Base-by-base conservation (phyloP, 2,888 invertebrate genomes). In the Campoplex nolae region DNA sequence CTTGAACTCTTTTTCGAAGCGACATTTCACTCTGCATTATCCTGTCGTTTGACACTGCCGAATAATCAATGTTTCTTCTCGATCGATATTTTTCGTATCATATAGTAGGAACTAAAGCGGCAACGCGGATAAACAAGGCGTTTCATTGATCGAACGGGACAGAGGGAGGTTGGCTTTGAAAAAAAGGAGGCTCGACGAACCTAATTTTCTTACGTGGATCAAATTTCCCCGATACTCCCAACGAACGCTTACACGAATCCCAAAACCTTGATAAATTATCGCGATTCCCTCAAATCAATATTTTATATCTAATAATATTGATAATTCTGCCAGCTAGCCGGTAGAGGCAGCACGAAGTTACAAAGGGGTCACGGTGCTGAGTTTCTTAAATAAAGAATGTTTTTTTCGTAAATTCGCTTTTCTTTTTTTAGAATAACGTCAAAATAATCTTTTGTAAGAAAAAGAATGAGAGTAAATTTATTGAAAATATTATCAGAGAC, bases 291-390 rank as follows among this genome's bases (percentile, higher is more conserved):
- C 88, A 75, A 82, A 85, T 85, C n/a, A n/a, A 42, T 78, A 75
- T 13, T 42, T 65, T 45, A n/a, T 35, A 38, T 78, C 32, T 76
- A 83, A 84, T 88, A 81, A 87, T 88, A 87, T 85, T 77, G 76
- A 86, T 90, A 87, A 89, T 88, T 88, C 86, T 86, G 87, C 87
- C 88, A 89, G 58, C 88, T 89, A 85, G 71, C 86, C 87, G 83
- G 83, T 89, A 88, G 80, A 68, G 88, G 82, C 87, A 81, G 73
- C 78, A 81, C 71, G 83, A 84, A 85, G 56, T 79, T 51, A 62
- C 84, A 62, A 82, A 23, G 23, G 76, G 56, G 65, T 42, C 28
- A n/a, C 62, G 54, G 74, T 82, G 82, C 82, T 83, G 82, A 83
- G 82, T 76, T 70, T 71, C 58, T 23, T 23, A 23, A 23, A 23